Evolutionary conservation across 2,797 vertebrate species (phyloP).

Genomic region (Zalophus californianus): DNA sequence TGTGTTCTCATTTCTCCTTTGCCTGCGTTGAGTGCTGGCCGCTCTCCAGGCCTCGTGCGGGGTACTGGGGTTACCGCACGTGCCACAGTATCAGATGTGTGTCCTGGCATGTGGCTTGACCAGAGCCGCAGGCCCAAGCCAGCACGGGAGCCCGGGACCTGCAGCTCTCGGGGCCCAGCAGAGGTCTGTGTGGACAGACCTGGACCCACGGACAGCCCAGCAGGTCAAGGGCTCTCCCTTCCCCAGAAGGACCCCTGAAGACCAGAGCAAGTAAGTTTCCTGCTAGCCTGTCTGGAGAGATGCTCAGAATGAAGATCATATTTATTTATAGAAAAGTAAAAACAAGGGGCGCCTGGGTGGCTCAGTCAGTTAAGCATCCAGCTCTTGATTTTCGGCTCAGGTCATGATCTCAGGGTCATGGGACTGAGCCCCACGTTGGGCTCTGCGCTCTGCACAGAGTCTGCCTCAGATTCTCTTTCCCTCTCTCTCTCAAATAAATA

Average conservation of each 20-base stretch:
- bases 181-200: neutral
- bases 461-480: neutral
- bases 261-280: neutral
- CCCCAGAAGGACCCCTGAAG: neutral
- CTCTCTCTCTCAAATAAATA: neutral
- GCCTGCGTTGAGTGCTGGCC: fast-evolving
- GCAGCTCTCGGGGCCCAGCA: neutral
- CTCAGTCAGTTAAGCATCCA: neutral
- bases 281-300: neutral
- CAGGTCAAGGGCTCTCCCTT: neutral
- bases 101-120: neutral
- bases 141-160: neutral
- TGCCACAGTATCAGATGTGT: neutral
- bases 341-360: neutral
- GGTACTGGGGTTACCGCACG: fast-evolving
- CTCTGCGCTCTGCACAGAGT: neutral
- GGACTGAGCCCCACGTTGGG: neutral
- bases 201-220: fast-evolving
- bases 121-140: neutral
- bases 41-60: fast-evolving
- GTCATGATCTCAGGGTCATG: neutral
- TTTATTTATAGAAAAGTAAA: neutral
- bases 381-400: neutral
- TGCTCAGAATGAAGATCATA: neutral
- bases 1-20: neutral